These are phyloP conservation scores for Protonemura montana DNA, from an alignment of 2,888 invertebrate genomes.

Conservation along the genomic window DNA sequence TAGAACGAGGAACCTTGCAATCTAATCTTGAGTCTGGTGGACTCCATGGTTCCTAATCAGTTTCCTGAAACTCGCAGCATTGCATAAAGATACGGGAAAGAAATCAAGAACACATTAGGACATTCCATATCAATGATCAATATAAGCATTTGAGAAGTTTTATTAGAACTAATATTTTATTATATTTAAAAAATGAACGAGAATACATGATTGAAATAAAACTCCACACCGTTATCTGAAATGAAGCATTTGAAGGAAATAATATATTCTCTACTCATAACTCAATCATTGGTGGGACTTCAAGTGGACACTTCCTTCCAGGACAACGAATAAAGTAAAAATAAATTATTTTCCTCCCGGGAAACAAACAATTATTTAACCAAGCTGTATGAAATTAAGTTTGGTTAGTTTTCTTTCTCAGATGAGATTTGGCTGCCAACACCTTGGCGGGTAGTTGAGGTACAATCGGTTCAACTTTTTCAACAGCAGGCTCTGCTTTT, in stretches of 20 bases:
- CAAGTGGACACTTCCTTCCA: constrained; percentile 15
- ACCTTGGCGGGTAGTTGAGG: constrained; percentile 30
- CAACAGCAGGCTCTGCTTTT: constrained; percentile 39
- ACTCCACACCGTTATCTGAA: constrained; percentile 13
- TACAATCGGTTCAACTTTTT: constrained; percentile 8
- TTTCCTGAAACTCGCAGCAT: too few relatives aligned
- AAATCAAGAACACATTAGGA: too few relatives aligned
- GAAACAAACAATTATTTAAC: background rate
- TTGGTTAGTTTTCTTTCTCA: constrained; percentile 32
- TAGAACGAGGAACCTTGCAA: too few relatives aligned
- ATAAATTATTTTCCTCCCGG: background rate
- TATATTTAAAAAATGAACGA: background rate
- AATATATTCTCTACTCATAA: constrained; percentile 18
- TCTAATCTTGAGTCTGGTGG: too few relatives aligned
- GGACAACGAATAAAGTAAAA: background rate
- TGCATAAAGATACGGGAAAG: too few relatives aligned
- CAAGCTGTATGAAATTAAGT: background rate
- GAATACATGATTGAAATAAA: background rate
- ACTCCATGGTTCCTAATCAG: too few relatives aligned
- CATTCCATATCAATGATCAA: too few relatives aligned
- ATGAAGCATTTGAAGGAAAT: constrained; percentile 15
- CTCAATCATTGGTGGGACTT: constrained; percentile 39
- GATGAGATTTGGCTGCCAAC: constrained; percentile 20
- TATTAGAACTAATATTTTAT: background rate
- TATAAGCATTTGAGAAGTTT: background rate